These are phyloP conservation scores for Pachypsylla venusta DNA, from an alignment of 1,140 invertebrate species.

Conservation along the genomic window DNA sequence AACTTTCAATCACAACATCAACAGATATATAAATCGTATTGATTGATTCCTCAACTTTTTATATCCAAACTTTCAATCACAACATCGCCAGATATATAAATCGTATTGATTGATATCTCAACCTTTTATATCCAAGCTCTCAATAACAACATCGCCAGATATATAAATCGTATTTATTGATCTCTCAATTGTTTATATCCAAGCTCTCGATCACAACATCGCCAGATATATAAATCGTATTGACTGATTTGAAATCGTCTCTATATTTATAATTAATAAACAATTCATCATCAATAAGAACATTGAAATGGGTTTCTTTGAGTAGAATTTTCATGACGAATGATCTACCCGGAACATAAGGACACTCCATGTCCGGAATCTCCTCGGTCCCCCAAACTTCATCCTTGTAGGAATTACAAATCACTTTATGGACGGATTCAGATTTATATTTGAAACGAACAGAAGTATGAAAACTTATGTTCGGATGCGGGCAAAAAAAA, in stretches of 20 bases:
- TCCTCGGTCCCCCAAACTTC: neutral
- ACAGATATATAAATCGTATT: constrained; percentile 7
- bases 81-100: constrained; percentile 2
- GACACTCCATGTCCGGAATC: constrained; percentile 2
- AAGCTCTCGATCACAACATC: neutral
- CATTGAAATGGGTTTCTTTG: neutral
- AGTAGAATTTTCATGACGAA: constrained; percentile 1
- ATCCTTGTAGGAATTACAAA: neutral
- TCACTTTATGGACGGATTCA: constrained; percentile 4
- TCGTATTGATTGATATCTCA: constrained; percentile 9
- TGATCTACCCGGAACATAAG: neutral
- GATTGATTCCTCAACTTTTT: constrained; percentile 5
- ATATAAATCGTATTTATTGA: constrained; percentile 9
- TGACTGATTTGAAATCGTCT: neutral
- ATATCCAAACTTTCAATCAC: neutral
- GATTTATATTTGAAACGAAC: constrained; percentile 1
- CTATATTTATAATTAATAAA: constrained; percentile 3
- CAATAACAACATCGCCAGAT: neutral
- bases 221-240: constrained; percentile 5
- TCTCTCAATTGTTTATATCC: neutral
- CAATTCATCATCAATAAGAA: neutral
- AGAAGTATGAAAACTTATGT: constrained; percentile 1
- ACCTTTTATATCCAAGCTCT: neutral
- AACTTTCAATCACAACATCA: too few species aligned
- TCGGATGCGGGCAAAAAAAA: neutral